A percentile compares a stretch with the other conserved stretches of the same genome.
These are phyloP conservation scores for Drosophila paramelanica DNA, from an alignment of 2,888 invertebrate species.

Conservation along the genomic window DNA sequence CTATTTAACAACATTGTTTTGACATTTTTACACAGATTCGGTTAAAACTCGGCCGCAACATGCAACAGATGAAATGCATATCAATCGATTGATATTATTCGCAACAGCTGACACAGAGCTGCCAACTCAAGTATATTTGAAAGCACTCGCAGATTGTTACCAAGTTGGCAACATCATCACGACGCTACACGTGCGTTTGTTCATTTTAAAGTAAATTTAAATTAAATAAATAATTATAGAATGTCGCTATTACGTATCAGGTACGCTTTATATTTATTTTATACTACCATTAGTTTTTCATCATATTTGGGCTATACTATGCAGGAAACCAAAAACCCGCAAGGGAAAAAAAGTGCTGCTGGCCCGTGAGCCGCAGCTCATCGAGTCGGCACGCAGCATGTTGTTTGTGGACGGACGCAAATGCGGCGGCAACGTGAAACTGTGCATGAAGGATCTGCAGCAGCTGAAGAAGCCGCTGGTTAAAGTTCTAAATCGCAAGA, in stretches of 20 bases:
- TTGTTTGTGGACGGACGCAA: slow-evolving; percentile 94
- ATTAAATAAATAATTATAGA: slow-evolving; percentile 32
- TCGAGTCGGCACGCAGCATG: slow-evolving; percentile 94
- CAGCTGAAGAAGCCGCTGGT: slow-evolving; percentile 94
- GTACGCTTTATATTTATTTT: slow-evolving; percentile 52
- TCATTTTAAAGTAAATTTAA: slow-evolving; percentile 15
- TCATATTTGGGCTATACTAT: slow-evolving; percentile 62
- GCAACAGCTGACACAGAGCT: slow-evolving; percentile 29
- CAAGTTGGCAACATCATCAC: slow-evolving; percentile 11
- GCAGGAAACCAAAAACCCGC: slow-evolving; percentile 94
- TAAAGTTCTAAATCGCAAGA: slow-evolving; percentile 90
- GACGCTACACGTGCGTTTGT: slow-evolving; percentile 63
- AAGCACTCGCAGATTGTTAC: background rate
- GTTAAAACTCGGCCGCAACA: background rate
- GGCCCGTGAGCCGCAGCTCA: slow-evolving; percentile 93
- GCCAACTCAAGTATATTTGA: slow-evolving; percentile 13
- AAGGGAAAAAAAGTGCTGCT: slow-evolving; percentile 94
- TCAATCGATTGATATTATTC: slow-evolving; percentile 12
- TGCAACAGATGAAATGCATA: slow-evolving; percentile 31
- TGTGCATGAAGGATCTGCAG: slow-evolving; percentile 93
- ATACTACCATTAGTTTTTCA: background rate
- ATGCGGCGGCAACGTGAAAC: slow-evolving; percentile 89
- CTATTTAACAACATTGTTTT: slow-evolving; percentile 62
- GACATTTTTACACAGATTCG: slow-evolving; percentile 23
- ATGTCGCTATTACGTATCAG: slow-evolving; percentile 84